A percentile compares a stretch with the other conserved stretches of the same genome.
Evolutionary conservation across 2,797 vertebrate genomes (phyloP).

Genomic region (Silurus aristotelis): DNA sequence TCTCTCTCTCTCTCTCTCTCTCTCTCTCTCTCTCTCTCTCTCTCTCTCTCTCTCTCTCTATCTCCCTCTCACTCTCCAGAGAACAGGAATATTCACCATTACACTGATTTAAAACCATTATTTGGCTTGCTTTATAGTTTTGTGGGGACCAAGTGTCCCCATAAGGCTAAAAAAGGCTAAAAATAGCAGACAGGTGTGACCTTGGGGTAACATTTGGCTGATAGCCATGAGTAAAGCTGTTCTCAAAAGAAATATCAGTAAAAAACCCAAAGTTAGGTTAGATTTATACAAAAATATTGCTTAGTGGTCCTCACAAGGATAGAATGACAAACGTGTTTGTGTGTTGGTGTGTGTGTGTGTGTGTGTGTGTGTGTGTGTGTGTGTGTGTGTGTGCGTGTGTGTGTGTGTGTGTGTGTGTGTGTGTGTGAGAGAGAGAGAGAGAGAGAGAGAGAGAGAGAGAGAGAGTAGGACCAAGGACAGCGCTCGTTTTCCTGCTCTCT

Average conservation of each 20-base stretch:
- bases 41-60: too few relatives aligned
- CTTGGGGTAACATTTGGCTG: not conserved
- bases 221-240: not conserved
- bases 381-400: not conserved
- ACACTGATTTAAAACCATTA: not conserved
- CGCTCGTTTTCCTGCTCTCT: constrained; percentile 43
- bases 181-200: not conserved
- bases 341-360: constrained; percentile 4
- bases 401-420: not conserved
- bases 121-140: not conserved
- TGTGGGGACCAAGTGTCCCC: not conserved
- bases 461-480: constrained; percentile 75
- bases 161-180: too few relatives aligned
- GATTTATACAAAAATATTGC: too few relatives aligned
- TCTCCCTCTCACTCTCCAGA: not conserved
- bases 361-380: not conserved
- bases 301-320: not conserved
- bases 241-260: too few relatives aligned
- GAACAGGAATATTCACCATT: not conserved
- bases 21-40: too few relatives aligned
- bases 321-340: not conserved
- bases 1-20: not conserved
- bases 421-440: not conserved
- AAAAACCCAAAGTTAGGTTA: too few relatives aligned
- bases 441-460: too few relatives aligned